A percentile compares a stretch with the other conserved stretches of the same genome.
These are phyloP conservation scores for Callopanchax toddi DNA, from an alignment of 2,113 vertebrate species.

Conservation along the genomic window DNA sequence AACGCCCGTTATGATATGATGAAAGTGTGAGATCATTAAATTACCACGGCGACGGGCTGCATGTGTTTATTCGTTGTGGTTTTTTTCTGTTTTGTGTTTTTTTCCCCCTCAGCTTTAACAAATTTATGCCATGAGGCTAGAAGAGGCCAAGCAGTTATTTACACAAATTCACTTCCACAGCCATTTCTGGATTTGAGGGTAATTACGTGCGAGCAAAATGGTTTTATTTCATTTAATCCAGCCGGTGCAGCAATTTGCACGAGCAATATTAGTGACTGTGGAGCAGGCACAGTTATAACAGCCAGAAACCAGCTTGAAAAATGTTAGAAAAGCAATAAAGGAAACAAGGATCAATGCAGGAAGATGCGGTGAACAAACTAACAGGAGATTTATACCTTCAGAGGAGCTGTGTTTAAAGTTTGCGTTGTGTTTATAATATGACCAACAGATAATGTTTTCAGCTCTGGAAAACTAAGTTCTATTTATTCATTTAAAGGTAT, in stretches of 20 bases:
- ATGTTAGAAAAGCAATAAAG: constrained; percentile 35
- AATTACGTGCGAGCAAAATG: constrained; percentile 78
- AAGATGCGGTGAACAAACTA: constrained; percentile 2
- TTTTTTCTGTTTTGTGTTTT: neutral
- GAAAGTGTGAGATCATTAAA: constrained; percentile 84
- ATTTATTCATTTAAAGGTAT: too few species aligned
- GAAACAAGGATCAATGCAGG: constrained; percentile 24
- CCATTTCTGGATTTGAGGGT: constrained; percentile 77
- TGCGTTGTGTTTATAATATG: neutral
- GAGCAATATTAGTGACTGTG: constrained; percentile 77
- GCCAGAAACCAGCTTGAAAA: constrained; percentile 67
- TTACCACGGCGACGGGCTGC: constrained; percentile 70
- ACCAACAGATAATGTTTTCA: neutral
- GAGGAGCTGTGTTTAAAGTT: neutral
- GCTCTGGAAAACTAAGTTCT: neutral
- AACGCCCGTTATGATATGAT: constrained; percentile 81
- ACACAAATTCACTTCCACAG: constrained; percentile 78
- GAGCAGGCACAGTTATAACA: constrained; percentile 63
- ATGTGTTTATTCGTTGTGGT: constrained; percentile 62
- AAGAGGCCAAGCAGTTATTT: constrained; percentile 78
- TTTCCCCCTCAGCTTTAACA: constrained; percentile 44
- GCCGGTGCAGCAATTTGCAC: constrained; percentile 73
- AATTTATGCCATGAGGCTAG: constrained; percentile 77
- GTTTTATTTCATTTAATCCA: constrained; percentile 83
- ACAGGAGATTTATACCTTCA: neutral